Base-by-base conservation (phyloP, 1,140 invertebrate species). In the Periplaneta americana region DNA sequence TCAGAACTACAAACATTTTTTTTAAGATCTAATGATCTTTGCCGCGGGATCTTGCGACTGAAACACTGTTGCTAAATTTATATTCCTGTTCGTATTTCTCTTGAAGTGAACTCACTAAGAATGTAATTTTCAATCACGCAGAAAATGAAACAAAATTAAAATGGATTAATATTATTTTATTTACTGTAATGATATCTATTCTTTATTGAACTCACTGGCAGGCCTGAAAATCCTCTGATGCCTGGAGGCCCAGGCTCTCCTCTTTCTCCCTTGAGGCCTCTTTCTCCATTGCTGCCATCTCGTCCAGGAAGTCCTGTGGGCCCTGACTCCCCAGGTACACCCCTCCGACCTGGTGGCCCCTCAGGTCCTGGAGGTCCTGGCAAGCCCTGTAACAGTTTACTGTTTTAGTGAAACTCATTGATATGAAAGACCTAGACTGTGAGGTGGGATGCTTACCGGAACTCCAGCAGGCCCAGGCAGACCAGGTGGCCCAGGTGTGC, bases 151-250 rank as follows among this genome's bases (percentile, higher is more conserved):
- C n/a, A n/a, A n/a, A n/a, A n/a, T n/a, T n/a, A n/a, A n/a, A n/a
- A n/a, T n/a, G n/a, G n/a, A n/a, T n/a, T n/a, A n/a, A n/a, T n/a
- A n/a, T n/a, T n/a, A n/a, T n/a, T n/a, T n/a, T n/a, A n/a, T n/a
- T n/a, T n/a, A n/a, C n/a, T n/a, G n/a, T n/a, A n/a, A n/a, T n/a
- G n/a, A n/a, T n/a, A n/a, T n/a, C n/a, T n/a, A n/a, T n/a, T n/a
- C n/a, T n/a, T n/a, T n/a, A n/a, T n/a, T n/a, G 4, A 66, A 84
- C 37, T 83, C 74, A 84, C 84, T 37, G 33, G 82, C 34, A 85
- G 85, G 75, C 88, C 87, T 11, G 86, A 84, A 80, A 85, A 84
- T 22, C 88, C 88, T 79, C 87, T 85, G 13, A 86, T 84, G 34
- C 88, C 88, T 78, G 84, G 84, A 2, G 85, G 82, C 77, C 87